Evolutionary conservation across 1,140 invertebrate genomes (phyloP).

Genomic region (Drosophila varians): DNA sequence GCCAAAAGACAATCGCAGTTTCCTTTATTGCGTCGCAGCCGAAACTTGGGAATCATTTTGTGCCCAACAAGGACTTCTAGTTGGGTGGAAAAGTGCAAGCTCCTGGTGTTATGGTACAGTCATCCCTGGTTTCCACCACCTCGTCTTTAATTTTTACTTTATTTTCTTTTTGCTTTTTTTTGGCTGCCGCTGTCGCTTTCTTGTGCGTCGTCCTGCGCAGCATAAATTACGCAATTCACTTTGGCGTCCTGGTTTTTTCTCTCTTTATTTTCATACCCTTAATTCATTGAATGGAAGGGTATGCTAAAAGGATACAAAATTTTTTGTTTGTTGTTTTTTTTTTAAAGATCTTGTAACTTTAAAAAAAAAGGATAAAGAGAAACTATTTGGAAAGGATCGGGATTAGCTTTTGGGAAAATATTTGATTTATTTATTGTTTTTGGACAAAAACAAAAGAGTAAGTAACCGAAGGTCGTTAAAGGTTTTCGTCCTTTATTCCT

Average conservation of each 20-base stretch:
- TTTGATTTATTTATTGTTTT: not conserved
- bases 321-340: not conserved
- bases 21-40: conserved; percentile 71
- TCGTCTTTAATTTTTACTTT: conserved; percentile 10
- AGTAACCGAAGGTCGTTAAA: not conserved
- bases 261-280: conserved; percentile 23
- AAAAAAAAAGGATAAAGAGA: not conserved
- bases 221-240: conserved; percentile 79
- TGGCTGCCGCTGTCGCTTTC: conserved; percentile 27
- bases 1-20: conserved; percentile 63
- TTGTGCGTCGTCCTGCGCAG: conserved; percentile 66
- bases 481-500: conserved; percentile 1
- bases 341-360: not conserved
- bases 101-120: conserved; percentile 35
- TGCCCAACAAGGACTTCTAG: conserved; percentile 16
- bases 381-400: not conserved
- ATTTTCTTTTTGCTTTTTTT: conserved; percentile 14
- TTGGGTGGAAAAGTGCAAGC: conserved; percentile 71
- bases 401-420: not conserved
- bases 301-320: conserved; percentile 10
- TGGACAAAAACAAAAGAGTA: not conserved
- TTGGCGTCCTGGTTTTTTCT: conserved; percentile 26
- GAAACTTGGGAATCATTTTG: conserved; percentile 47
- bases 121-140: conserved; percentile 25
- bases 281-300: conserved; percentile 4